A percentile compares a stretch with the other conserved stretches of the same genome.
phyloP scores from a whole-genome alignment of 2,888 invertebrate species.

The Allygus modestus region DNA sequence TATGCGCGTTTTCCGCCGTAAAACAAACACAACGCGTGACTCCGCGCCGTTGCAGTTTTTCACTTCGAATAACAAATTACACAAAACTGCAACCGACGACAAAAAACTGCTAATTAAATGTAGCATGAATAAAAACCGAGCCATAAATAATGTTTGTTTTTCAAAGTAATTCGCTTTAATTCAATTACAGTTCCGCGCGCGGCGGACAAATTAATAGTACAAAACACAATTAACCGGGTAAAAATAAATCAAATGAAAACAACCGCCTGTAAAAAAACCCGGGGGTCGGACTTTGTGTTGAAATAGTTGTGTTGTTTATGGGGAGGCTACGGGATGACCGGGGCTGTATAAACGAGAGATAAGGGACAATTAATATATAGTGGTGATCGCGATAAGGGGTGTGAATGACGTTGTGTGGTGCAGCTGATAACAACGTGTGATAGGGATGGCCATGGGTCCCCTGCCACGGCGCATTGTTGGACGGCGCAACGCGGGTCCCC shows the following conservation, averaged over 20 bases:
- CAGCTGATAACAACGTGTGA: not conserved
- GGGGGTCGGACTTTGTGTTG: not conserved
- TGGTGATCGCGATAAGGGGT: not conserved
- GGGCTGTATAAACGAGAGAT: not conserved
- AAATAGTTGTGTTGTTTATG: not conserved
- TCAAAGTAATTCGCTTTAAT: not conserved
- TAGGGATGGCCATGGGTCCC: not conserved
- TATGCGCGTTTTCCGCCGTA: not conserved
- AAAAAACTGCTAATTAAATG: constrained; percentile 19
- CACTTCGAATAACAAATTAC: constrained; percentile 11
- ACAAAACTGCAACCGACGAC: not conserved
- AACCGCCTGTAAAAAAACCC: not conserved
- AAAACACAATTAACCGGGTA: not conserved
- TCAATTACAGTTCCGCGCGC: not conserved
- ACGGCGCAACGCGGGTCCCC: not conserved
- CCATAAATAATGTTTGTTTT: constrained; percentile 30
- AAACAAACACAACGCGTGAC: not conserved
- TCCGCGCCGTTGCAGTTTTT: not conserved
- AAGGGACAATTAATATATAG: constrained; percentile 22
- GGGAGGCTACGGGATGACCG: not conserved
- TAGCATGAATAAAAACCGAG: not conserved
- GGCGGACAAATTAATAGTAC: not conserved
- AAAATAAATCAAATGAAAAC: constrained; percentile 23
- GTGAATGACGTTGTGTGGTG: not conserved
- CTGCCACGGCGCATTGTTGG: not conserved